Evolutionary conservation across 2,888 invertebrate genomes (phyloP), one percentile per base, ranked within the genome.

Genomic region (Liopterus haemorrhoidalis): DNA sequence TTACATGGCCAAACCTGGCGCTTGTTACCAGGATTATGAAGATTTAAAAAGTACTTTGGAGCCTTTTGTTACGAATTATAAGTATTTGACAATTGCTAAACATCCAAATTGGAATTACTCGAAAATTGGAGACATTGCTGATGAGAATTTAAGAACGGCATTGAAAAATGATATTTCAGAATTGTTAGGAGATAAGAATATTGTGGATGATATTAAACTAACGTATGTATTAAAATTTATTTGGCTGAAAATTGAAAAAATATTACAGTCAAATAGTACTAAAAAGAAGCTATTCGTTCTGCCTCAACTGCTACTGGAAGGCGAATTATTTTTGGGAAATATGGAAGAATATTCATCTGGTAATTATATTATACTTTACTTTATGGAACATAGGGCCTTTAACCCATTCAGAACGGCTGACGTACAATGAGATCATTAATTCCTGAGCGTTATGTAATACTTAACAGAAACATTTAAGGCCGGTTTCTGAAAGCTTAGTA

Each of bases 81-180:
- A 66, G 42, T 67, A 69, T 25, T 53, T 73, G 4, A 70, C 70
- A 54, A 64, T 72, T 40, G 70, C 68, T 57, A 58, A 63, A 21
- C 66, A 69, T 59, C 57, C 67, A 9, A 64, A 60, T 49, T 63
- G 65, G 36, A 64, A 69, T 48, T 67, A 71, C 24, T 68, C 65
- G 54, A 70, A 61, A 46, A 54, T 73, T 47, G 58, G 64, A 25
- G 65, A 70, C 39, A 70, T 73, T 54, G 61, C 66, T 2, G 54
- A 57, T 53, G 19, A 50, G 22, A 57, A 55, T 16, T 64, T 71
- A 59, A 65, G 59, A 55, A 24, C 24, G 5, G 6, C 19, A 11
- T 31, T 45, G n/a, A 14, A 66, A 69, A 33, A 64, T 64, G 71
- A 62, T 62, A 66, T 11, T 60, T 54, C 39, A 67, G 69, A n/a